A percentile compares a stretch with the other conserved stretches of the same genome.
Conservation (phyloP, 2,888 invertebrate genomes). For the Amaurobius ferox region DNA sequence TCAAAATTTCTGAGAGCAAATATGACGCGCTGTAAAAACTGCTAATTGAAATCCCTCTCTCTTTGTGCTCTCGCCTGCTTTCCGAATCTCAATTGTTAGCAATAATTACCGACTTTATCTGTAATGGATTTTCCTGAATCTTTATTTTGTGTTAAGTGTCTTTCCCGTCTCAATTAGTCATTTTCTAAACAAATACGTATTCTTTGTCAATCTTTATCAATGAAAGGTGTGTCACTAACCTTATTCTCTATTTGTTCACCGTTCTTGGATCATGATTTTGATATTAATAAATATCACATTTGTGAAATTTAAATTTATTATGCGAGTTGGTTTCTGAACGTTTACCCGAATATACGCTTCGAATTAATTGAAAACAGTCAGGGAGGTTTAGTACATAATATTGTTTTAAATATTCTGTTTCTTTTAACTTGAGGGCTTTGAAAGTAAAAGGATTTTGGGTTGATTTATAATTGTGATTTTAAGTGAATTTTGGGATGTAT, state of each 20-base stretch:
- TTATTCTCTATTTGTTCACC: not conserved
- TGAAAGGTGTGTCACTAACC: not conserved
- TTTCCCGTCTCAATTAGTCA: constrained; percentile 42
- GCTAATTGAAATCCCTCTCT: constrained; percentile 32
- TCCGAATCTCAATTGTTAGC: constrained; percentile 27
- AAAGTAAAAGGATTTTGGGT: too few species aligned
- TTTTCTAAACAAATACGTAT: constrained; percentile 54
- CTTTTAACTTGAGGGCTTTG: too few species aligned
- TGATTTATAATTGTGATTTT: too few species aligned
- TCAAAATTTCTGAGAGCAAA: constrained; percentile 19
- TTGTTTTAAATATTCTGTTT: too few species aligned
- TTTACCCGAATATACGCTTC: too few species aligned
- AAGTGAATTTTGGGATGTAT: too few species aligned
- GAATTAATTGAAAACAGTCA: too few species aligned
- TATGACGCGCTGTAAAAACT: constrained; percentile 24
- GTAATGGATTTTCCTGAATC: constrained; percentile 28
- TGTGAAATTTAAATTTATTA: not conserved
- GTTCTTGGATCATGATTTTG: constrained; percentile 2
- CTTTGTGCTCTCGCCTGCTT: not conserved
- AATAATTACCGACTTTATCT: constrained; percentile 49
- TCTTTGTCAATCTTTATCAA: constrained; percentile 18
- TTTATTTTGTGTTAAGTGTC: constrained; percentile 35
- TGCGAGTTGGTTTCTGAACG: not conserved
- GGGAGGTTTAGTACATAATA: too few species aligned
- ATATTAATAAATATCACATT: constrained; percentile 23